These are phyloP conservation scores for Alcis repandata DNA, from an alignment of 2,888 invertebrate species.

Conservation along the genomic window DNA sequence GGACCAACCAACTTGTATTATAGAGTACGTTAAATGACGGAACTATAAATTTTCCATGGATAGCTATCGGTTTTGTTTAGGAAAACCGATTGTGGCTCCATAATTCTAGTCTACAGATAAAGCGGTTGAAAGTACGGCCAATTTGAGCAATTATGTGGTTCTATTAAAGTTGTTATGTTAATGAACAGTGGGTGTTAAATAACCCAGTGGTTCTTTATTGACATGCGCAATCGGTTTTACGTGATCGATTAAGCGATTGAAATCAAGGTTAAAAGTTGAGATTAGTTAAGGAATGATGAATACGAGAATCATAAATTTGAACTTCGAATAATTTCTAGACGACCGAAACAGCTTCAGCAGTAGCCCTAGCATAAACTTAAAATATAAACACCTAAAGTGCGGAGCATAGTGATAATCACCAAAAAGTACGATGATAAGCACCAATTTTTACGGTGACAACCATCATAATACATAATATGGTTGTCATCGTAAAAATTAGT, in stretches of 20 bases:
- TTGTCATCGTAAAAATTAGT: too few relatives aligned
- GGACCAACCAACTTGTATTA: background rate
- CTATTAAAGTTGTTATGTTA: slow-evolving; percentile 19
- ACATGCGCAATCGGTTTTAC: background rate
- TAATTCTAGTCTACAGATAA: background rate
- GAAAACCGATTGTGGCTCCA: background rate
- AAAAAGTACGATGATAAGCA: too few relatives aligned
- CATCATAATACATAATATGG: too few relatives aligned
- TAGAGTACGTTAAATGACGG: background rate
- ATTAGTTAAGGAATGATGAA: too few relatives aligned
- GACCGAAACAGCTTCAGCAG: background rate
- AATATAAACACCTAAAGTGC: too few relatives aligned
- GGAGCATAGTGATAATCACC: too few relatives aligned
- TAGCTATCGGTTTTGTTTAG: background rate
- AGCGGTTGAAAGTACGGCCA: background rate
- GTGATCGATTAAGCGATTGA: background rate
- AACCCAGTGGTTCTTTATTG: slow-evolving; percentile 4
- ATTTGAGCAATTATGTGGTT: slow-evolving; percentile 31
- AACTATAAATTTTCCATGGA: background rate
- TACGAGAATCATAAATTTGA: background rate
- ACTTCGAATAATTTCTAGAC: background rate
- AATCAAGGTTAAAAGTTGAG: background rate
- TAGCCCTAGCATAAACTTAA: too few relatives aligned
- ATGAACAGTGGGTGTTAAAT: slow-evolving; percentile 8
- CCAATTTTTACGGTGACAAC: too few relatives aligned